These are phyloP conservation scores for Strigops habroptila DNA, from an alignment of 2,113 vertebrate genomes.

Conservation along the genomic window DNA sequence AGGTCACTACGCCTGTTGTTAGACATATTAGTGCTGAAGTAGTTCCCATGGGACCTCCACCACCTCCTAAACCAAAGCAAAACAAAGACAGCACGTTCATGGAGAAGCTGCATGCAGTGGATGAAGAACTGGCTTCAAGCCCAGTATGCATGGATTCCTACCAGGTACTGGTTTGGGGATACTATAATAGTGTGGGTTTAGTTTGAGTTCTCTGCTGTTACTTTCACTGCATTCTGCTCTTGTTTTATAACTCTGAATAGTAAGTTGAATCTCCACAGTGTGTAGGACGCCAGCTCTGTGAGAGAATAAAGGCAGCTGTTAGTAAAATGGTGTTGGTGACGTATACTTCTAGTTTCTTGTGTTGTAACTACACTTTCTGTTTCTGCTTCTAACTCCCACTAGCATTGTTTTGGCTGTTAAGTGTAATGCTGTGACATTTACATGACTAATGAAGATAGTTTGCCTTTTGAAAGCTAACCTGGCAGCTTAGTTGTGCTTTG, in stretches of 20 bases:
- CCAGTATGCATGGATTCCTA: conserved; percentile 80
- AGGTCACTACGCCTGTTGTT: neutral
- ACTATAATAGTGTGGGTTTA: accelerated
- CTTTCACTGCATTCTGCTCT: neutral
- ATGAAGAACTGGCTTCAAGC: conserved; percentile 85
- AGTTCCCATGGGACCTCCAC: conserved; percentile 90
- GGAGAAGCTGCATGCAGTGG: conserved; percentile 92
- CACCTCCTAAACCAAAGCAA: conserved; percentile 74
- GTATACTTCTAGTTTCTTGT: neutral
- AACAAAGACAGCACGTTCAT: conserved; percentile 85
- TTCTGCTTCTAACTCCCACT: accelerated
- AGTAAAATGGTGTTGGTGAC: neutral
- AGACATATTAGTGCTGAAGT: conserved; percentile 76
- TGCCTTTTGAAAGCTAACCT: neutral
- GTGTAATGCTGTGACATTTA: neutral
- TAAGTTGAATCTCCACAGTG: accelerated
- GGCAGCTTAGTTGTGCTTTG: neutral
- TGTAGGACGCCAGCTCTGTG: neutral
- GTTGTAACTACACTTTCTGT: accelerated
- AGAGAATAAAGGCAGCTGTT: neutral
- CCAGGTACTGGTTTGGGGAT: conserved; percentile 72
- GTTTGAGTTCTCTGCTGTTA: neutral
- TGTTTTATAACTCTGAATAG: accelerated
- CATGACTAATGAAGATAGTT: neutral
- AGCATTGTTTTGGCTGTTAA: neutral